Conservation (phyloP, 2,113 vertebrate genomes). For the Symphodus melops region DNA sequence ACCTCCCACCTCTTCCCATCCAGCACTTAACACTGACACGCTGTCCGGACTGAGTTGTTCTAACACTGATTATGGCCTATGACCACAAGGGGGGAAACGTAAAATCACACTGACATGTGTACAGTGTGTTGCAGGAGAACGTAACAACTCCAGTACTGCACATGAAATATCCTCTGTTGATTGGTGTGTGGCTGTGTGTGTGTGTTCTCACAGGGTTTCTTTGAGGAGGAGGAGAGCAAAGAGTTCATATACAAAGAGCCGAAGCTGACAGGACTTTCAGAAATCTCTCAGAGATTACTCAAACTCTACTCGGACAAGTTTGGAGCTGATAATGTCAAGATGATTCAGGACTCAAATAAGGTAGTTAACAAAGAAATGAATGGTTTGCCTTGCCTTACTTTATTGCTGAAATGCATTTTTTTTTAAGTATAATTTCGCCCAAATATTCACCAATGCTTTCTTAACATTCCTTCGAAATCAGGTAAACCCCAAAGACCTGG, state of each 20-base stretch:
- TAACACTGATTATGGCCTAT: constrained; percentile 48
- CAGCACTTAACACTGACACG: constrained; percentile 45
- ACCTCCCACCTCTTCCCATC: constrained; percentile 45
- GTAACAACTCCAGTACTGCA: constrained; percentile 1
- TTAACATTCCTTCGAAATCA: constrained; percentile 56
- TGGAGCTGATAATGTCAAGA: constrained; percentile 96
- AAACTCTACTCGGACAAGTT: constrained; percentile 99
- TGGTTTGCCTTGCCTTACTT: not conserved
- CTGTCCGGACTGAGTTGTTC: constrained; percentile 34
- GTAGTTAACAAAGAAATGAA: constrained; percentile 67
- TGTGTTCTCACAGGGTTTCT: constrained; percentile 89
- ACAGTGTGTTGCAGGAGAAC: constrained; percentile 8
- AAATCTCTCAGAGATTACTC: constrained; percentile 96
- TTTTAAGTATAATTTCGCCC: not conserved
- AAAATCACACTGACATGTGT: not conserved
- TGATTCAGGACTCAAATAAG: constrained; percentile 99
- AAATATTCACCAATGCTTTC: not conserved
- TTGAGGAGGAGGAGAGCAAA: constrained; percentile 98
- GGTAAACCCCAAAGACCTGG: constrained; percentile 98
- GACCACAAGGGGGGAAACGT: constrained; percentile 35
- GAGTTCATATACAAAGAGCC: constrained; percentile 99
- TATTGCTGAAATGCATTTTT: not conserved
- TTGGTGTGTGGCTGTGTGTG: constrained; percentile 36
- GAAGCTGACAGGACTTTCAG: constrained; percentile 95
- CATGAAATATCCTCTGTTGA: constrained; percentile 5